phyloP scores from a whole-genome alignment of 2,888 invertebrate species.

The Gymnoscelis rufifasciata region DNA sequence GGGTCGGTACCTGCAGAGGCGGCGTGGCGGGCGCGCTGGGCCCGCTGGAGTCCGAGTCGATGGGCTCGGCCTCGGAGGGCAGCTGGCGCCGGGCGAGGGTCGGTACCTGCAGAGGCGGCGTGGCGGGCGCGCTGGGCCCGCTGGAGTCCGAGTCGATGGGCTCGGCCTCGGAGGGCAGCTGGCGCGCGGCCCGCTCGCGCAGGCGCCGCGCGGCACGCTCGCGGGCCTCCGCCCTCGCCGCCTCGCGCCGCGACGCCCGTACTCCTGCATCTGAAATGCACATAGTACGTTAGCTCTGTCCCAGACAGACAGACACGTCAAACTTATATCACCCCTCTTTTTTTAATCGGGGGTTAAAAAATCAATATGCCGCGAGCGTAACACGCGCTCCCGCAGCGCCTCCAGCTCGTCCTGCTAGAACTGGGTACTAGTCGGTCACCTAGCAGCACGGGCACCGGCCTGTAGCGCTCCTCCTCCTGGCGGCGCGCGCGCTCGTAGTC shows the following conservation, averaged over 20 bases:
- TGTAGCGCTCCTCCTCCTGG: constrained; percentile 40
- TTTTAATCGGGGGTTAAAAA: too few relatives aligned
- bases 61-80: too few relatives aligned
- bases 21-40: constrained; percentile 18
- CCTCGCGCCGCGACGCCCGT: constrained; percentile 39
- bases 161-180: constrained; percentile 84
- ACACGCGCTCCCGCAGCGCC: constrained; percentile 80
- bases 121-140: constrained; percentile 13
- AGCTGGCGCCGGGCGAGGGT: too few relatives aligned
- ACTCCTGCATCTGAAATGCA: neutral
- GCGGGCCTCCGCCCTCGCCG: constrained; percentile 46
- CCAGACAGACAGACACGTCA: too few relatives aligned
- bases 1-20: constrained; percentile 12
- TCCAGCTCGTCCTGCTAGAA: constrained; percentile 93
- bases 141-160: constrained; percentile 83
- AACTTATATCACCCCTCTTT: too few relatives aligned
- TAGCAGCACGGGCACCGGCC: constrained; percentile 18
- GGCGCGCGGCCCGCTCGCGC: constrained; percentile 77
- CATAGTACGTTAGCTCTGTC: neutral
- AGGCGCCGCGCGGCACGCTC: constrained; percentile 66
- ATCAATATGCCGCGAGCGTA: too few relatives aligned
- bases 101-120: constrained; percentile 15
- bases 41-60: too few relatives aligned
- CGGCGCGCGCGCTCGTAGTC: constrained; percentile 42
- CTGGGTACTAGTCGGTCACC: neutral